Conservation (phyloP, 2,797 vertebrate species). For the Buceros bicornis region DNA sequence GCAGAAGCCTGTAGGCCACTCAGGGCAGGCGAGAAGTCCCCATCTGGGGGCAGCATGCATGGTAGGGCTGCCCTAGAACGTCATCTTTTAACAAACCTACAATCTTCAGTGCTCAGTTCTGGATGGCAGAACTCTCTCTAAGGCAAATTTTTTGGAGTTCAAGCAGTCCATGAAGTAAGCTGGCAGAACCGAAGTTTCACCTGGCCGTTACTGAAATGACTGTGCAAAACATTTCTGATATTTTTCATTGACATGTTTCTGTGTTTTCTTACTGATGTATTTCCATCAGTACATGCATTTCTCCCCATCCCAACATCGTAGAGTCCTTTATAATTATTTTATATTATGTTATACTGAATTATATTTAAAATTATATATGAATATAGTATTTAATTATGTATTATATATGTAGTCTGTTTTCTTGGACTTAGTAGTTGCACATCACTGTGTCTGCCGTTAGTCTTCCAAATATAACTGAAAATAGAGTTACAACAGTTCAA, state of each 20-base stretch:
- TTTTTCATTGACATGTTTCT: background rate
- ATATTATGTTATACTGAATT: background rate
- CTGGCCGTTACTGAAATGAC: fast-evolving
- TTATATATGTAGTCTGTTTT: slow-evolving; percentile 23
- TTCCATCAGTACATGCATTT: background rate
- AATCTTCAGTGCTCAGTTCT: background rate
- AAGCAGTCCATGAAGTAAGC: background rate
- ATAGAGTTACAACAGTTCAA: slow-evolving; percentile 38
- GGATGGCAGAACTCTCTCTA: background rate
- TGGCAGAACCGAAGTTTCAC: background rate
- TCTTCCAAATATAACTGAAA: slow-evolving; percentile 61
- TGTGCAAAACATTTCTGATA: background rate
- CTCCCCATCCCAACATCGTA: background rate
- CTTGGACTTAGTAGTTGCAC: slow-evolving; percentile 1
- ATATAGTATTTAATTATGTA: background rate
- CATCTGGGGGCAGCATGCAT: fast-evolving
- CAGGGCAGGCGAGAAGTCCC: background rate
- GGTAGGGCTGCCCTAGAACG: background rate
- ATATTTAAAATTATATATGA: background rate
- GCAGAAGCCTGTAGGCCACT: background rate
- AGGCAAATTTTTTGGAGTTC: background rate
- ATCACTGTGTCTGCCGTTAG: slow-evolving; percentile 26
- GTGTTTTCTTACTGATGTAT: background rate
- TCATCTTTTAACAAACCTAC: background rate
- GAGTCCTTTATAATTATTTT: background rate